phyloP scores from a whole-genome alignment of 35 echinoderm and acorn worm species.

The Lytechinus variegatus region DNA sequence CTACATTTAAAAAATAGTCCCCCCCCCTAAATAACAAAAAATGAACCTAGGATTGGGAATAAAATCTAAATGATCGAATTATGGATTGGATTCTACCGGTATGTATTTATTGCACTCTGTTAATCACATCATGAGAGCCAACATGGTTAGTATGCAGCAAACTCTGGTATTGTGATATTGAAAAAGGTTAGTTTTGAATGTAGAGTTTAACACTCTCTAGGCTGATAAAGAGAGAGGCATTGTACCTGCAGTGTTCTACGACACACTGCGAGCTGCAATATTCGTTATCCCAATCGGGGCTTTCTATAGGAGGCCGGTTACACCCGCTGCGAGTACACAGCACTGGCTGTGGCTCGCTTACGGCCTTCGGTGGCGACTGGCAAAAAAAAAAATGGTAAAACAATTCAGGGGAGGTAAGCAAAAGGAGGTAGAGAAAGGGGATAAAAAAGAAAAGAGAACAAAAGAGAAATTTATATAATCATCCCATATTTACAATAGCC shows the following conservation, averaged over 20 bases:
- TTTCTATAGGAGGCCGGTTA: slow-evolving; percentile 76
- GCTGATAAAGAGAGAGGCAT: neutral
- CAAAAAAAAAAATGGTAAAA: neutral
- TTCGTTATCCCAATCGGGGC: slow-evolving; percentile 97
- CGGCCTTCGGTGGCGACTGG: slow-evolving; percentile 49
- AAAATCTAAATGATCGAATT: neutral
- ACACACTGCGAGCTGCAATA: slow-evolving; percentile 98
- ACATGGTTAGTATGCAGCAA: neutral
- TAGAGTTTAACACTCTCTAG: neutral
- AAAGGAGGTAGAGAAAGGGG: neutral
- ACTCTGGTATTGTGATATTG: neutral
- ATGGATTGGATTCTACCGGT: too few relatives aligned
- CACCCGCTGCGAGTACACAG: slow-evolving; percentile 92
- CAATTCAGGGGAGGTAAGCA: neutral
- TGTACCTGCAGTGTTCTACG: slow-evolving; percentile 97
- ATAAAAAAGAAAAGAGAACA: neutral
- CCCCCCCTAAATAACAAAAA: neutral
- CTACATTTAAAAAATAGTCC: neutral
- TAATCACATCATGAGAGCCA: neutral
- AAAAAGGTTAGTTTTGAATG: neutral
- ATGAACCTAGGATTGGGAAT: neutral
- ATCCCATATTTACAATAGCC: neutral
- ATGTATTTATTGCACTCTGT: neutral
- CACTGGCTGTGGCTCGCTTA: slow-evolving; percentile 41
- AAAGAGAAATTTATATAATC: neutral